Base-by-base conservation (phyloP, 2,113 vertebrate species). In the Cebidichthys violaceus region DNA sequence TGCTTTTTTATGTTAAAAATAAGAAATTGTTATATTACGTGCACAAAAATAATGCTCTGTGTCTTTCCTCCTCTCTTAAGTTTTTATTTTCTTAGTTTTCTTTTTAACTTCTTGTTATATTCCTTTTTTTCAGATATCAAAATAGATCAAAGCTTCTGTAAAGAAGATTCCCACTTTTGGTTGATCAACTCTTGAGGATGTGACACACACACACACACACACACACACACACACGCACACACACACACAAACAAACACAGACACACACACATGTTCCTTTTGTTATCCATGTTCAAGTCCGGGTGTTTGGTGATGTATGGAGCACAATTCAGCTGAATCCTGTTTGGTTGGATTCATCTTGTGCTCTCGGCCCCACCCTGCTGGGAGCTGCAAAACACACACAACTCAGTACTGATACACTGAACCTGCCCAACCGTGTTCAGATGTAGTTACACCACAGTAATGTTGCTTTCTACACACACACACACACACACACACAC, bases 11-110 rank as follows among this genome's bases (percentile, higher is more conserved):
- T 57, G 24, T 59, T 72, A 90, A 94, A 95, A 94, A 94, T 93
- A 94, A 90, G 90, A 91, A 86, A 93, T 92, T 90, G 80, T 88
- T 92, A 89, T 88, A 93, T 91, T 86, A 90, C 84, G 80, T 91
- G 89, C 92, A 94, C 88, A 93, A 94, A 94, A 94, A 94, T 92
- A 93, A 93, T 86, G 89, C 86, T 93, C 86, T 92, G 88, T 87
- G 89, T 92, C 90, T 88, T 89, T 81, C 87, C 82, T 87, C 89
- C 76, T 83, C 70, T 83, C 82, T 81, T 62, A 83, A 50, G 60
- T 78, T 50, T 69, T 76, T 77, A 17, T 47, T 47, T 75, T 85
- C 65, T 31, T 80, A 6, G 4, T 65, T 75, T 75, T 77, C 41
- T 87, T 84, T 82, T 83, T 37, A 55, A 60, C 80, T 73, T 84